A percentile compares a stretch with the other conserved stretches of the same genome.
phyloP scores from a whole-genome alignment of 2,888 invertebrate genomes.

The Spodoptera exigua region DNA sequence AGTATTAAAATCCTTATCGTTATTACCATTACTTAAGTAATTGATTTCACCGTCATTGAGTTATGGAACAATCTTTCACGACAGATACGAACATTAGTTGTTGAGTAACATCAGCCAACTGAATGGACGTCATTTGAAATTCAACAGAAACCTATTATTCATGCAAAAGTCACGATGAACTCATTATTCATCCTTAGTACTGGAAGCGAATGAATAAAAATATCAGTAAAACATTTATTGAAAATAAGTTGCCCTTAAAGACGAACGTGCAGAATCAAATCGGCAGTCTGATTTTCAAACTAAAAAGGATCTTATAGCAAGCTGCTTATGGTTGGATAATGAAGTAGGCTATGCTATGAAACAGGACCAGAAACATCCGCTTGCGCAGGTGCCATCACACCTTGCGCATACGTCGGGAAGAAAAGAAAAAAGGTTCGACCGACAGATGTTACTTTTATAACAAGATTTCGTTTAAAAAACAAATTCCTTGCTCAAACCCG shows the following conservation, averaged over 20 bases:
- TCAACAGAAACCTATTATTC: constrained; percentile 45
- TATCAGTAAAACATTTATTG: constrained; percentile 29
- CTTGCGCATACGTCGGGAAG: constrained; percentile 66
- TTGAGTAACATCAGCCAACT: constrained; percentile 22
- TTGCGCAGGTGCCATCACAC: constrained; percentile 73
- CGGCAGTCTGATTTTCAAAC: constrained; percentile 2
- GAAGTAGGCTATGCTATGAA: constrained; percentile 21
- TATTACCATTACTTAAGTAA: constrained; percentile 2
- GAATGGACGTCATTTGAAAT: constrained; percentile 39
- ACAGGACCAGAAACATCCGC: constrained; percentile 57
- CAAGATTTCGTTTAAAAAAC: constrained; percentile 40
- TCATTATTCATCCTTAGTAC: constrained; percentile 57
- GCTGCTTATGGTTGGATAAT: constrained; percentile 14
- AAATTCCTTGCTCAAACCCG: constrained; percentile 10
- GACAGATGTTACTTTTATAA: constrained; percentile 65
- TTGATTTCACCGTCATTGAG: constrained; percentile 19
- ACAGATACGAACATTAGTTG: constrained; percentile 34
- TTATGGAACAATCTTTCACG: constrained; percentile 34
- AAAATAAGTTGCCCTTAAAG: constrained; percentile 37
- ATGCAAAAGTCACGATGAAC: constrained; percentile 61
- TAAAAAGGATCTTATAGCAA: constrained; percentile 33
- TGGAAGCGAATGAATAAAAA: constrained; percentile 48
- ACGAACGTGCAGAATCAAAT: constrained; percentile 23
- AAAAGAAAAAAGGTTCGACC: constrained; percentile 59
- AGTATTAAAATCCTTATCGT: background rate